Evolutionary conservation across 2,113 vertebrate species (phyloP).

Genomic region (Sylvicapra grimmia): DNA sequence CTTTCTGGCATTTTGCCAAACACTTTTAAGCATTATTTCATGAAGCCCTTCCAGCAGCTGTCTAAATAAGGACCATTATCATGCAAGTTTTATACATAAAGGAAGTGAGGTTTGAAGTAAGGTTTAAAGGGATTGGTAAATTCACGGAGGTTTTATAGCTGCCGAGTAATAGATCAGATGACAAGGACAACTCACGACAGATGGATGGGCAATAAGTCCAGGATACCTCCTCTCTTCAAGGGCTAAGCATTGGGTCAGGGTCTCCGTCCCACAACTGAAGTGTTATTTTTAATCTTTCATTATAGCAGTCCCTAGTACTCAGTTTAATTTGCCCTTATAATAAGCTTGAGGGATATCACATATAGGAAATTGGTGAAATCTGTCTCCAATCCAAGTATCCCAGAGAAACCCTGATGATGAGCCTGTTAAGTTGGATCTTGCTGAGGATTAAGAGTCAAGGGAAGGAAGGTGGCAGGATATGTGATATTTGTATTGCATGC

Average conservation of each 20-base stretch:
- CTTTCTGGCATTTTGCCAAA: conserved; percentile 41
- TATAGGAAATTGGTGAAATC: neutral
- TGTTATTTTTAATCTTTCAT: neutral
- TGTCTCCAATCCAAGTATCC: neutral
- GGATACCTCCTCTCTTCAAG: neutral
- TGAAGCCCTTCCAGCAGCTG: conserved; percentile 19
- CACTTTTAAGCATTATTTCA: neutral
- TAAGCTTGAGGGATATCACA: neutral
- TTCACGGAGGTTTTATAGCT: neutral
- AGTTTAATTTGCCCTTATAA: neutral
- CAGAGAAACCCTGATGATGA: neutral
- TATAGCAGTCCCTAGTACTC: neutral
- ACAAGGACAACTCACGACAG: neutral
- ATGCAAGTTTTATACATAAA: conserved; percentile 16
- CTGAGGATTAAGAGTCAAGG: neutral
- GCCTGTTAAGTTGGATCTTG: neutral
- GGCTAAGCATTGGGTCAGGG: neutral
- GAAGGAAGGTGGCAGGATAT: neutral
- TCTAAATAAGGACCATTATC: neutral
- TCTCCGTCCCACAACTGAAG: neutral
- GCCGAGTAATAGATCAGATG: neutral
- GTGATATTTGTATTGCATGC: neutral
- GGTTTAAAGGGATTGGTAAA: conserved; percentile 9
- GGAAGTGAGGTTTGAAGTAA: neutral
- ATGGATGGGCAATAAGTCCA: neutral